A percentile compares a stretch with the other conserved stretches of the same genome.
phyloP scores from a whole-genome alignment of 2,888 invertebrate genomes.

The Pyrrhia umbra region DNA sequence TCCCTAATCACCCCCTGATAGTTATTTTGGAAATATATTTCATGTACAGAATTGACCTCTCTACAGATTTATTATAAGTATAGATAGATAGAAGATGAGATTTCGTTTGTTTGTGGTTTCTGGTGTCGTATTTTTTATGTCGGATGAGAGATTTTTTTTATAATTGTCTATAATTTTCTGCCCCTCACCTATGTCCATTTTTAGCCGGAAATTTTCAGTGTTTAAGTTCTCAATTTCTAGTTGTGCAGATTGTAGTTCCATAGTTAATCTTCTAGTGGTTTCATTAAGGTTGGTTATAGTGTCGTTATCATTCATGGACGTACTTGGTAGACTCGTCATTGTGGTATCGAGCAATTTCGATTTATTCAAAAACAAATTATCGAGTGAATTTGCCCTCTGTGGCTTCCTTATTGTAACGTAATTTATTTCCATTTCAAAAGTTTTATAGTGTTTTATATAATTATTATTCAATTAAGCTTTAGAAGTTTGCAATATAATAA shows the following conservation, averaged over 20 bases:
- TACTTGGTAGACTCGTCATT: neutral
- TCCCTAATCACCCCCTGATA: too few relatives aligned
- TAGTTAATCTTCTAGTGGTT: too few relatives aligned
- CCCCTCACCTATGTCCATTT: neutral
- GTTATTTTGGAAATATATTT: too few relatives aligned
- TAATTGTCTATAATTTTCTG: neutral
- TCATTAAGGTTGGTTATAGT: neutral
- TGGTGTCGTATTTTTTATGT: neutral
- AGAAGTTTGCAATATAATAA: neutral
- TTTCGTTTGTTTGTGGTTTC: neutral
- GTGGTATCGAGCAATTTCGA: conserved; percentile 1
- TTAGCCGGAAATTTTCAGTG: neutral
- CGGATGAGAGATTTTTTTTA: neutral
- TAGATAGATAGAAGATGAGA: too few relatives aligned
- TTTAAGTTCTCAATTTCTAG: neutral
- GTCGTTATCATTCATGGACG: neutral
- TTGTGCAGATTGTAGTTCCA: neutral
- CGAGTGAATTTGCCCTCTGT: too few relatives aligned
- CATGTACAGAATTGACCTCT: too few relatives aligned
- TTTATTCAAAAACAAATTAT: too few relatives aligned
- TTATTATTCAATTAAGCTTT: neutral
- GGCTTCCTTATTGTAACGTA: too few relatives aligned
- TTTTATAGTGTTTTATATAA: neutral
- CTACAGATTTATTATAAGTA: too few relatives aligned
- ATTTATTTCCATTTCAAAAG: neutral